Evolutionary conservation across 2,797 vertebrate genomes (phyloP), one percentile per base, ranked within the genome.

Genomic region (Salmo trutta): DNA sequence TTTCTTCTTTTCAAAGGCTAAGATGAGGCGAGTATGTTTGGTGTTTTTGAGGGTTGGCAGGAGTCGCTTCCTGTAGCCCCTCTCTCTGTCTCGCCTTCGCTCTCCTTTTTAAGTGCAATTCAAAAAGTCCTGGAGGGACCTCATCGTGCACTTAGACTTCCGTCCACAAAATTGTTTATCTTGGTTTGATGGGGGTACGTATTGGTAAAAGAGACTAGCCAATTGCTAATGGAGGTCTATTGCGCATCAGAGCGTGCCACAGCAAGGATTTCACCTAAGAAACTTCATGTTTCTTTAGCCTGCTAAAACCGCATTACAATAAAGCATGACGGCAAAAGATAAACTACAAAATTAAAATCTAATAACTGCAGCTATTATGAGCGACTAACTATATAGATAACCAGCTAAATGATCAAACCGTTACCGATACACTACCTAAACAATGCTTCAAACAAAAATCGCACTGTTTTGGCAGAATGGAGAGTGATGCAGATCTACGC

Each of bases 241-340:
- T 81, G 87, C 79, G 83, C 77, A 83, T 90, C 85, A 86, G 79
- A 85, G 82, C 71, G 67, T 73, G 81, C 80, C 75, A 68, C 77
- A 78, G 71, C 70, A 68, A 82, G 75, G 36, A 31, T 31, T 81
- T 77, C 78, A 81, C 87, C 81, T 82, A 82, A 76, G 86, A 87
- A 93, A 93, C 92, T 93, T 94, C 92, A 92, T 92, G 78, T 66
- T 88, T 85, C 71, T 78, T 75, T 73, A 73, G 79, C 56, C 79
- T 68, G 75, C 90, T 85, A 77, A 76, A 87, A 76, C 80, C 12
- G 56, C n/a, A 84, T 85, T 85, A 81, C 78, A 84, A 77, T 76
- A 33, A 59, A 69, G 75, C 76, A 70, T 75, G 36, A 10, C 70
- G 33, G 69, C 36, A 53, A 71, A 56, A 68, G 15, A 76, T 59